A percentile compares a stretch with the other conserved stretches of the same genome.
phyloP scores from a whole-genome alignment of 37 sponge, comb jelly and placozoan species.

The Aphrocallistes beatrix region DNA sequence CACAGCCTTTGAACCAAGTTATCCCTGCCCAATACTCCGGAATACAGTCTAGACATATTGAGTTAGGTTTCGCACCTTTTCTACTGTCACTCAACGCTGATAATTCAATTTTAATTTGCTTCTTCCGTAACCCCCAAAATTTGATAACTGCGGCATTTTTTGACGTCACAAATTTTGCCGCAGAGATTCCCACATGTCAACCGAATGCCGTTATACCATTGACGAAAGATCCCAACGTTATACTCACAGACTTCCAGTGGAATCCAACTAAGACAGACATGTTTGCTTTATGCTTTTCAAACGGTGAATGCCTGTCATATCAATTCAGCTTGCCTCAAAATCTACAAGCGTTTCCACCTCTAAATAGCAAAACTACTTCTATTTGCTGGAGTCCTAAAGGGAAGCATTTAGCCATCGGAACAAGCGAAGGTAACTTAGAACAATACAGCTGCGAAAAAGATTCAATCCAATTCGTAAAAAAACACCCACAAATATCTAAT shows the following conservation, averaged over 20 bases:
- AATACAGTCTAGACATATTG: neutral
- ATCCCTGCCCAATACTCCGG: neutral
- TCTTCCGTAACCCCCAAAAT: neutral
- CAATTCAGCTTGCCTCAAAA: neutral
- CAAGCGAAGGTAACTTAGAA: neutral
- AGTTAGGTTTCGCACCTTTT: neutral
- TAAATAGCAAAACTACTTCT: neutral
- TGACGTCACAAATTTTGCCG: neutral
- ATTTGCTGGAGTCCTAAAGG: slow-evolving; percentile 2
- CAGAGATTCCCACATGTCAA: neutral
- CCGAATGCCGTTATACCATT: slow-evolving; percentile 2
- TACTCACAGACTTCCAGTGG: slow-evolving; percentile 11
- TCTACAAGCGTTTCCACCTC: neutral
- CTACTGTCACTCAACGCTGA: neutral
- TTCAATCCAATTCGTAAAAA: neutral
- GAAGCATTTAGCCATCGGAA: neutral
- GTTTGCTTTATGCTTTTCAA: neutral
- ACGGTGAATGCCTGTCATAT: neutral
- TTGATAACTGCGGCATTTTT: neutral
- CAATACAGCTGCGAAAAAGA: neutral
- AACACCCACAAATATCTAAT: neutral
- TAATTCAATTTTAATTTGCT: neutral
- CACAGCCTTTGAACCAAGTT: neutral
- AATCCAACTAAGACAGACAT: neutral
- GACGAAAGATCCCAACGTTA: neutral